Base-by-base conservation (phyloP, 1,140 invertebrate species). In the Tenebrio molitor region DNA sequence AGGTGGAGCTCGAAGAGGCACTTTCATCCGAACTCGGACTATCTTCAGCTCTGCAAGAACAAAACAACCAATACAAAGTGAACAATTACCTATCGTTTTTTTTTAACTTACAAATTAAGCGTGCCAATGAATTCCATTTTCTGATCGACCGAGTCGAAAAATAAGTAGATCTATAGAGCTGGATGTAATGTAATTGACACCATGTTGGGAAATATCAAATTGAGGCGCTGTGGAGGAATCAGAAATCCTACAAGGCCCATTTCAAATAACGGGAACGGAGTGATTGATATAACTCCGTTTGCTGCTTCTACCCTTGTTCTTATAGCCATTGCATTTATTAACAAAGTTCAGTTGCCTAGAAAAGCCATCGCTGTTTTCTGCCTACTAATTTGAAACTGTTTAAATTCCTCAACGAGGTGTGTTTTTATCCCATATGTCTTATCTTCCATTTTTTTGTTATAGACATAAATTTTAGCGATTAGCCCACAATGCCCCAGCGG, bases 21-120 rank as follows among this genome's bases (percentile, higher is more conserved):
- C 42, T 46, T 19, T 46, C 42, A 46, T 46, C 16, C 14, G 42
- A 46, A 46, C 14, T 17, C 16, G 42, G 42, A 17, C 2, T 17
- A 15, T 46, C 16, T 46, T 46, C 42, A 15, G 5, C 16, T 46
- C 42, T 46, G 42, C 42, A 46, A 46, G 42, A 46, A 46, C 42
- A 46, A 46, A 46, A 46, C 14, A 46, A 46, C 16, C 14, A 17
- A 46, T 46, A 12, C 17, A 46, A 46, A 46, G 42, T 46, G 42
- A 46, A 46, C 42, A 46, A 46, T 17, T 46, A 46, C 42, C 36
- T 29, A 29, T 2, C 12, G 5, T 39, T 39, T 39, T 39, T 39
- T 39, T 39, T 39, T n/a, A 39, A 39, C 12, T 39, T 39, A 39
- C 36, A 39, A 39, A 39, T 39, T 39, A 39, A 39, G 36, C 36